Conservation (phyloP, 1,140 invertebrate genomes). For the Asbolus verrucosus region DNA sequence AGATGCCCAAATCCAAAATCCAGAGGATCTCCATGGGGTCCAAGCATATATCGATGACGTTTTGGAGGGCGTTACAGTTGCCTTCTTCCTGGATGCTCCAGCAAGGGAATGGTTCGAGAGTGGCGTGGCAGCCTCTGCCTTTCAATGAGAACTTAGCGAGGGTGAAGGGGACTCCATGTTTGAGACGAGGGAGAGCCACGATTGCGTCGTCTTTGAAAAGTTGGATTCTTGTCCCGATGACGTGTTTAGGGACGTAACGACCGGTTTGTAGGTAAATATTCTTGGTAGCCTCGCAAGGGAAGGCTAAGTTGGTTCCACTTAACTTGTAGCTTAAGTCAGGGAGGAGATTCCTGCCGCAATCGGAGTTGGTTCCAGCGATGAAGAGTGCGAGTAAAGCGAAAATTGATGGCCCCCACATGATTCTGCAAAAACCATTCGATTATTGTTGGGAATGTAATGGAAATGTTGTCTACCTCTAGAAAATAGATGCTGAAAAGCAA, state of each 20-base stretch:
- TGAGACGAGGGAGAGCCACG: slow-evolving; percentile 71
- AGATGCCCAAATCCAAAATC: slow-evolving; percentile 76
- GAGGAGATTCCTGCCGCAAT: slow-evolving; percentile 55
- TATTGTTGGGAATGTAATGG: too few species aligned
- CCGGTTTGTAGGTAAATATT: slow-evolving; percentile 70
- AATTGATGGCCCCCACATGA: slow-evolving; percentile 4
- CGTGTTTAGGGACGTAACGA: slow-evolving; percentile 69
- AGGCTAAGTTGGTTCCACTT: slow-evolving; percentile 67
- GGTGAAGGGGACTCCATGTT: slow-evolving; percentile 71
- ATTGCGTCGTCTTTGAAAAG: slow-evolving; percentile 71
- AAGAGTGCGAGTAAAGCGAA: slow-evolving; percentile 25
- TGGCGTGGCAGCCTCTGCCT: slow-evolving; percentile 65
- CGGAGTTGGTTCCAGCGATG: slow-evolving; percentile 1
- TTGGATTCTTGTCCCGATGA: slow-evolving; percentile 73
- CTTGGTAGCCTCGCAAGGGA: slow-evolving; percentile 71
- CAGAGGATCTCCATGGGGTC: slow-evolving; percentile 74
- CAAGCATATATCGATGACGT: slow-evolving; percentile 71
- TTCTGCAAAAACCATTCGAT: slow-evolving; percentile 16
- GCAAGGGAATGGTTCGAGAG: slow-evolving; percentile 71
- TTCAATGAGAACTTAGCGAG: slow-evolving; percentile 70
- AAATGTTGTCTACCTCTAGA: too few species aligned
- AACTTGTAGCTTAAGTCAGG: slow-evolving; percentile 60
- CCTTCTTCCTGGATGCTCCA: slow-evolving; percentile 74
- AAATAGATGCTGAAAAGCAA: background rate
- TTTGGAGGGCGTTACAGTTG: slow-evolving; percentile 72